A percentile compares a stretch with the other conserved stretches of the same genome.
Conservation (phyloP, 2,888 invertebrate genomes). For the Caenorhabditis auriculariae region DNA sequence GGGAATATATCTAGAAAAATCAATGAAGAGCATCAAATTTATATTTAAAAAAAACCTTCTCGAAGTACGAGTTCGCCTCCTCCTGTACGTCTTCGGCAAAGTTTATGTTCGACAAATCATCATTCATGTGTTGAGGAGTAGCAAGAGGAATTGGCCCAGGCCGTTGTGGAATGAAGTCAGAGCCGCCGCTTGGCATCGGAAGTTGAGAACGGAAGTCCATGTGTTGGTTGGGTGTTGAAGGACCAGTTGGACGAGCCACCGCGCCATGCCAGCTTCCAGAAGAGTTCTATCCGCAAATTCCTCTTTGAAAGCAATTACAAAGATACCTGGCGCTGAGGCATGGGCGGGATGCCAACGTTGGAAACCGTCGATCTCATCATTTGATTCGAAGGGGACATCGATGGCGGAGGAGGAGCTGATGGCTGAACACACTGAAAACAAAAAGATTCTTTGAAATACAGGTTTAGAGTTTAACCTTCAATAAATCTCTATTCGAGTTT, state of each 20-base stretch:
- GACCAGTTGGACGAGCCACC: constrained; percentile 23
- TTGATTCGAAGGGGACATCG: constrained; percentile 40
- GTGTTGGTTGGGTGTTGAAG: constrained; percentile 31
- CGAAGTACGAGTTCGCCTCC: constrained; percentile 97
- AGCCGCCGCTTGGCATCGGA: neutral
- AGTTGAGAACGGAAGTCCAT: constrained; percentile 28
- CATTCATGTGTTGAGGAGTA: constrained; percentile 1
- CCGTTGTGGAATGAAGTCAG: constrained; percentile 9
- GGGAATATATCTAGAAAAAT: constrained; percentile 26
- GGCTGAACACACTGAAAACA: constrained; percentile 14
- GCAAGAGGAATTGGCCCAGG: neutral
- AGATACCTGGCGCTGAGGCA: constrained; percentile 17
- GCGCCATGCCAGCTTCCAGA: constrained; percentile 9
- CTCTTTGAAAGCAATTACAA: neutral
- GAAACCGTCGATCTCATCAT: constrained; percentile 31
- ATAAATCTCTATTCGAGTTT: constrained; percentile 6
- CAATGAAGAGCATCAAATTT: neutral
- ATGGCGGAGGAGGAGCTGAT: constrained; percentile 12
- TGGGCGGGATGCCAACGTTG: constrained; percentile 9
- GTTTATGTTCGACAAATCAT: constrained; percentile 25
- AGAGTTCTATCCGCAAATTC: neutral
- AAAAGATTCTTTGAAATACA: too few species aligned
- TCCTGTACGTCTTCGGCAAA: constrained; percentile 81
- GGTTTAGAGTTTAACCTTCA: too few species aligned
- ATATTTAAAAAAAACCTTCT: constrained; percentile 73